Percentiles rank a stretch among this genome's conserved stretches.
phyloP scores from a whole-genome alignment of 2,797 vertebrate genomes.

The Tenualosa thibaudeaui region DNA sequence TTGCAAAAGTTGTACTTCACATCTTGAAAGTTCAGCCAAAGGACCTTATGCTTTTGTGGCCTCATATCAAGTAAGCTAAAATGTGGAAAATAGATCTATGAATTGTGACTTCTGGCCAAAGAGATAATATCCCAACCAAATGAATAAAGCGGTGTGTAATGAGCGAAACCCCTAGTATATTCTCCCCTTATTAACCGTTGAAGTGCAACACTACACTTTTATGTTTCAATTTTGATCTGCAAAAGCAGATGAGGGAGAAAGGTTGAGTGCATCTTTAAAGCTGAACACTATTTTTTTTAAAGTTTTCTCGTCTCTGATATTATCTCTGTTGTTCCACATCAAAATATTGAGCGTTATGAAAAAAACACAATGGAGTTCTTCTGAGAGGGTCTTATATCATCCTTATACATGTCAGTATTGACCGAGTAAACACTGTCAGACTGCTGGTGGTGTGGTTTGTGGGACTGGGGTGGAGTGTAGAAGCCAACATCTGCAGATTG shows the following conservation, averaged over 20 bases:
- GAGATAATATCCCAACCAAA: neutral
- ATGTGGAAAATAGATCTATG: neutral
- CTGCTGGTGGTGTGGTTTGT: conserved; percentile 3
- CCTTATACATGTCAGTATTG: neutral
- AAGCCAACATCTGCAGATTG: neutral
- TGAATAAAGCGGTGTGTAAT: neutral
- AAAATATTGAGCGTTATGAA: neutral
- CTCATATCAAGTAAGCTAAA: conserved; percentile 1
- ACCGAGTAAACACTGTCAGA: neutral
- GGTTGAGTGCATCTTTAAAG: neutral
- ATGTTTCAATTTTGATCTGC: neutral
- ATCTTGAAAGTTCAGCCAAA: conserved; percentile 4
- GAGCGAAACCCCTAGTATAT: neutral
- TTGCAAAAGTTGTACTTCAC: neutral
- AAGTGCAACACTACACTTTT: neutral
- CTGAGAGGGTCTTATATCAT: neutral
- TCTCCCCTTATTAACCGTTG: neutral
- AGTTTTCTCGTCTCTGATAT: neutral
- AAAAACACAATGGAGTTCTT: neutral
- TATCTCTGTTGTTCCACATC: neutral
- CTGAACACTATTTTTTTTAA: neutral
- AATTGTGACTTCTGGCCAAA: neutral
- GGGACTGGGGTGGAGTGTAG: neutral
- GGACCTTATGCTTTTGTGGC: neutral
- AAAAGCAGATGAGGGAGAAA: neutral